Conservation (phyloP, 2,113 vertebrate genomes). For the Bufo bufo region DNA sequence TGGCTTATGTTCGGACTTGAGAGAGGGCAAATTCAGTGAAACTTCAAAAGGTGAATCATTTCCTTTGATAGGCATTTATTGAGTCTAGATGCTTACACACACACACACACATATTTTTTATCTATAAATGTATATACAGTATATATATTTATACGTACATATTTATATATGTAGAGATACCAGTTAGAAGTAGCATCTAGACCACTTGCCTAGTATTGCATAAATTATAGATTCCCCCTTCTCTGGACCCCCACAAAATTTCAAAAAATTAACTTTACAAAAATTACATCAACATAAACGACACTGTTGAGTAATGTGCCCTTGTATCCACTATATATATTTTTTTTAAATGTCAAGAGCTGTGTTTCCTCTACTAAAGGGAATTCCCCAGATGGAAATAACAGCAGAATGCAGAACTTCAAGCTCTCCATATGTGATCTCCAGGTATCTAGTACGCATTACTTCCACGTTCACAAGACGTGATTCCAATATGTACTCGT, state of each 20-base stretch:
- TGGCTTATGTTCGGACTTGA: constrained; percentile 17
- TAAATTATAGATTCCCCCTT: too few species aligned
- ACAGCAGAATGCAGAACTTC: background rate
- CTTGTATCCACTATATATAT: background rate
- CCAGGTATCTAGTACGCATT: background rate
- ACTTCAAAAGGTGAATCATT: constrained; percentile 39
- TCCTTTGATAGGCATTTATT: constrained; percentile 11
- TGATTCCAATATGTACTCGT: background rate
- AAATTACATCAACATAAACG: too few species aligned
- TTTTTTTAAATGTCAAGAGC: too few species aligned
- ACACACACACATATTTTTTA: background rate
- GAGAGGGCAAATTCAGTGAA: constrained; percentile 6
- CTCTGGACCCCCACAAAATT: too few species aligned
- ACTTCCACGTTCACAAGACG: background rate
- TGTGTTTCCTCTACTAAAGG: background rate
- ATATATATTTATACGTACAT: too few species aligned
- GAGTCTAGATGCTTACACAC: background rate
- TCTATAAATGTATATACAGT: too few species aligned
- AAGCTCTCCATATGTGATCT: background rate
- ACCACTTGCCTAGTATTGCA: too few species aligned
- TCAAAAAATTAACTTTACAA: too few species aligned
- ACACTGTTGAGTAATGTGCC: background rate
- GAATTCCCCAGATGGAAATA: background rate
- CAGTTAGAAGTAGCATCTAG: too few species aligned
- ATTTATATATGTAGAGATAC: too few species aligned